Base-by-base conservation (phyloP, 2,113 vertebrate genomes). In the Leptodactylus fuscus region DNA sequence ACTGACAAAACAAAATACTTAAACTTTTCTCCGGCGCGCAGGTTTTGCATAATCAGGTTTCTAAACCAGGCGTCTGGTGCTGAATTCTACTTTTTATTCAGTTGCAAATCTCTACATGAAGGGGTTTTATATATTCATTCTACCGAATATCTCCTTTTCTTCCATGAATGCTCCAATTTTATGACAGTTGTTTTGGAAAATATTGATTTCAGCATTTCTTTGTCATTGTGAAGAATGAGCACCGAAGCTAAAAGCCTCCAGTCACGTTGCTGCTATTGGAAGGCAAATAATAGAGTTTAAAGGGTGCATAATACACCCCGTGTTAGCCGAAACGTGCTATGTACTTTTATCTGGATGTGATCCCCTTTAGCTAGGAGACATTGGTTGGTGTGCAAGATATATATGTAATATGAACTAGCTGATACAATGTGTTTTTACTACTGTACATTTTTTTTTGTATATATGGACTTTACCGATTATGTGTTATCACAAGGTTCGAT, bases 131-230 rank as follows among this genome's bases (percentile, higher is more conserved):
- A 20, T 76, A 76, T 76, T 76, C 46, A 49, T 76, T 20, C 24
- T 18, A 51, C 73, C 6, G 7, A 76, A 76, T 76, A 29, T 76
- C 48, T 76, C 41, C 46, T 76, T 29, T 49, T 76, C 46, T 38
- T 34, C 16, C 46, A 32, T 51, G 18, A 79, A 79, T 53, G 32
- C 29, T 10, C 51, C 51, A n/a, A 9, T 79, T 79, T 53, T 77
- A 53, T 53, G 48, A 77, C 18, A 58, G 29, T 78, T 78, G 29
- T 58, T 79, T 79, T 79, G 76, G 76, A 76, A 84, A 48, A 67
- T 76, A 84, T 84, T 84, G 73, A 77, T 67, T 77, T 62, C 38
- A n/a, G 38, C 16, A 84, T 18, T 84, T 27, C 16, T 60, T 24
- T 41, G 55, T 62, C 55, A 62, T 44, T 48, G 53, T 76, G 60